phyloP scores from a whole-genome alignment of 2,888 invertebrate genomes.

The Tinea pellionella region DNA sequence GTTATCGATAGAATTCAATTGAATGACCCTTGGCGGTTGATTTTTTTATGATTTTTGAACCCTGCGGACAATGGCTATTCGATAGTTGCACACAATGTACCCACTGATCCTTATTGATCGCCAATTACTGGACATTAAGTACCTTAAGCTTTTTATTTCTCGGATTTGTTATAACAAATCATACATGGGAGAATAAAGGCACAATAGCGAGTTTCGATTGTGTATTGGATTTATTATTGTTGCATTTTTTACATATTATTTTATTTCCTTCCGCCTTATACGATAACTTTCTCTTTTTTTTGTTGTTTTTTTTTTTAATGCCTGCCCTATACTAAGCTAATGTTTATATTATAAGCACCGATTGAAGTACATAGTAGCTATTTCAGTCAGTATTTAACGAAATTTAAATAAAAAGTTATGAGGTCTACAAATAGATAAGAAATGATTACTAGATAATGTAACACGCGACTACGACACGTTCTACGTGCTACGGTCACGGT shows the following conservation, averaged over 20 bases:
- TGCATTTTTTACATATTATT: slow-evolving; percentile 45
- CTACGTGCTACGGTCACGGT: slow-evolving; percentile 1
- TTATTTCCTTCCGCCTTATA: slow-evolving; percentile 29
- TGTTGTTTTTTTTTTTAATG: too few relatives aligned
- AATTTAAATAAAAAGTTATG: too few relatives aligned
- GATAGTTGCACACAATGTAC: slow-evolving; percentile 62
- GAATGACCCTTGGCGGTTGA: slow-evolving; percentile 51
- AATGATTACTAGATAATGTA: background rate
- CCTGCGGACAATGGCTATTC: slow-evolving; percentile 49
- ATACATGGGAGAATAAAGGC: slow-evolving; percentile 46
- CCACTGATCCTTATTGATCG: slow-evolving; percentile 70
- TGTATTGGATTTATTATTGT: slow-evolving; percentile 39
- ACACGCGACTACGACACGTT: background rate
- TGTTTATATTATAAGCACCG: too few relatives aligned
- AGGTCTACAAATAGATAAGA: too few relatives aligned
- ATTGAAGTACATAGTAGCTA: too few relatives aligned
- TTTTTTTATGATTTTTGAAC: slow-evolving; percentile 45
- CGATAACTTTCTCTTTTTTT: too few relatives aligned
- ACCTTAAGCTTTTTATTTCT: slow-evolving; percentile 63
- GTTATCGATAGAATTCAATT: slow-evolving; percentile 44
- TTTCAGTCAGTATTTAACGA: too few relatives aligned
- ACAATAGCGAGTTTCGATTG: slow-evolving; percentile 58
- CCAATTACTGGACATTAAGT: slow-evolving; percentile 71
- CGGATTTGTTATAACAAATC: slow-evolving; percentile 66
- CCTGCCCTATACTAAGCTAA: too few relatives aligned